Conservation (phyloP, 2,797 vertebrate genomes). For the Tokudaia tokunoshimensis region DNA sequence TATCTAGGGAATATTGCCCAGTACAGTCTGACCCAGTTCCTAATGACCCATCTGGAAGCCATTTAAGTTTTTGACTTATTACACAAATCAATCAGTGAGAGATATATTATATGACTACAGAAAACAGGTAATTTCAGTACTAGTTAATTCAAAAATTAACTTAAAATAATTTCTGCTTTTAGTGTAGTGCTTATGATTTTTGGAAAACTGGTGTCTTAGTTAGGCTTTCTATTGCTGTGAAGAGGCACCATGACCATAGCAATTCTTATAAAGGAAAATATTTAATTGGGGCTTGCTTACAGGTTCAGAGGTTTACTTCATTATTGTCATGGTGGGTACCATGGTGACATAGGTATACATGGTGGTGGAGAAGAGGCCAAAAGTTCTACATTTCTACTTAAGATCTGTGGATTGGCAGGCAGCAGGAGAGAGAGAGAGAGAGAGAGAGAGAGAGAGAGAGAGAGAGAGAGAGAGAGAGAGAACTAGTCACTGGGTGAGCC, state of each 20-base stretch:
- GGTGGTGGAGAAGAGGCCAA: not conserved
- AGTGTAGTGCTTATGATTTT: conserved; percentile 41
- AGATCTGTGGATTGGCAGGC: not conserved
- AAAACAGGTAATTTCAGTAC: conserved; percentile 24
- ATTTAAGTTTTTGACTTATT: conserved; percentile 13
- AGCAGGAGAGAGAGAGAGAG: not conserved
- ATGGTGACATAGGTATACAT: not conserved
- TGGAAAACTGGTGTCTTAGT: conserved; percentile 17
- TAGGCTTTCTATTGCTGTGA: not conserved
- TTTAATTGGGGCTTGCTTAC: not conserved
- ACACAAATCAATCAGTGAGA: not conserved
- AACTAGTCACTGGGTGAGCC: too few relatives aligned
- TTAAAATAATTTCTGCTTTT: conserved; percentile 36
- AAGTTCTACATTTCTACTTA: not conserved
- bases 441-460: not conserved
- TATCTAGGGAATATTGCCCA: not conserved
- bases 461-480: not conserved
- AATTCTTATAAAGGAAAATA: not conserved
- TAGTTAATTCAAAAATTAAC: conserved; percentile 34
- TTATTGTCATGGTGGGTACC: not conserved
- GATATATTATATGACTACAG: conserved; percentile 3
- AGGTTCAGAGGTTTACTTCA: not conserved
- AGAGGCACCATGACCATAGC: not conserved
- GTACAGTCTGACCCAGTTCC: not conserved
- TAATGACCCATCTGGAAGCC: not conserved